phyloP scores from a whole-genome alignment of 2,797 vertebrate species.

The Pseudomugil tenellus region DNA sequence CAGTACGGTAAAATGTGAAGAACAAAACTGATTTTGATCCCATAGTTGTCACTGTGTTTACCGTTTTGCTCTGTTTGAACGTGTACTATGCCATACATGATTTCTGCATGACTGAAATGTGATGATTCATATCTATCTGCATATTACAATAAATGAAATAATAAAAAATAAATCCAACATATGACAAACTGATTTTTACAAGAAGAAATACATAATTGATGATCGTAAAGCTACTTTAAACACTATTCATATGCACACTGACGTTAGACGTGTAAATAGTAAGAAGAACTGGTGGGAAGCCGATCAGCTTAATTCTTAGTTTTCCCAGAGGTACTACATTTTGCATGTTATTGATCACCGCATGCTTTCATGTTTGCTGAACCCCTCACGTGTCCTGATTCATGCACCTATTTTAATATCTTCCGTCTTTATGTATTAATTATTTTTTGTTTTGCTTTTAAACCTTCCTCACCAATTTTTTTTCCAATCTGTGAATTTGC shows the following conservation, averaged over 20 bases:
- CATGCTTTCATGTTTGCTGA: conserved; percentile 32
- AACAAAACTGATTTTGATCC: not conserved
- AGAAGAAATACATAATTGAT: not conserved
- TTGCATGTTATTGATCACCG: conserved; percentile 29
- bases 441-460: conserved; percentile 15
- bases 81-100: not conserved
- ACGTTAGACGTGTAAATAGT: conserved; percentile 8
- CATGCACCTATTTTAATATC: not conserved
- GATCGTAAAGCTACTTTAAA: not conserved
- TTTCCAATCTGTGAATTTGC: not conserved
- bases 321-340: not conserved
- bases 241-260: not conserved
- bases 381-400: conserved; percentile 22
- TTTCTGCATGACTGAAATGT: not conserved
- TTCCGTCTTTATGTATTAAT: not conserved
- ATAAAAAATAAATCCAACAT: not conserved
- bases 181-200: not conserved
- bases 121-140: not conserved
- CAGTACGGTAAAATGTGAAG: not conserved
- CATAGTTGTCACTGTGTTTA: not conserved
- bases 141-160: not conserved
- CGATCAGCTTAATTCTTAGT: conserved; percentile 8
- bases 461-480: not conserved
- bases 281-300: conserved; percentile 37
- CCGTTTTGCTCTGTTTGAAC: not conserved